Evolutionary conservation across 2,888 invertebrate species (phyloP).

Genomic region (Achlya flavicornis): DNA sequence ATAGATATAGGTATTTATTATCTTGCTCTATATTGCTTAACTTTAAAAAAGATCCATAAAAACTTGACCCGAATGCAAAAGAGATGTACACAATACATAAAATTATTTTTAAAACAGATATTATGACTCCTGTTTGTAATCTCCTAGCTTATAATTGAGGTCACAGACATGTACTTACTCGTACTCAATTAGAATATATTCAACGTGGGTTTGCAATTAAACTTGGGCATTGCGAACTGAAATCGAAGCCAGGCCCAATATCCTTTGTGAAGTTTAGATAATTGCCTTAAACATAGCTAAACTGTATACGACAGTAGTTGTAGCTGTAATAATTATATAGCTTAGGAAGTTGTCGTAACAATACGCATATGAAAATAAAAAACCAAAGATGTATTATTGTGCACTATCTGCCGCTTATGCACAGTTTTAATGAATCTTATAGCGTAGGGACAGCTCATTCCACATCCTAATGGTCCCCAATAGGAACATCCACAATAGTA

Average conservation of each 20-base stretch:
- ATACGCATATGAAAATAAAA: not conserved
- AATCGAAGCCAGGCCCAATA: not conserved
- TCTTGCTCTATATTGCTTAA: too few species aligned
- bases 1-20: too few species aligned
- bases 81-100: too few species aligned
- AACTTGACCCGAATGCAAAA: too few species aligned
- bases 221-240: not conserved
- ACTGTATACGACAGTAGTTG: not conserved
- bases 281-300: not conserved
- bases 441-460: too few species aligned
- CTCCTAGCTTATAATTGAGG: not conserved
- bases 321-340: not conserved
- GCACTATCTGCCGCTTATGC: too few species aligned
- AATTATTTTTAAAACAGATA: not conserved
- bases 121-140: not conserved
- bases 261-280: constrained; percentile 2
- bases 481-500: too few species aligned
- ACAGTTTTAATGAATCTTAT: too few species aligned
- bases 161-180: not conserved
- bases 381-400: too few species aligned
- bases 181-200: constrained; percentile 4
- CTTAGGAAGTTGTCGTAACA: too few species aligned
- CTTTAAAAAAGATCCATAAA: too few species aligned
- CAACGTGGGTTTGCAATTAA: not conserved
- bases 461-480: too few species aligned